Evolutionary conservation across 2,797 vertebrate genomes (phyloP).

Genomic region (Anguilla megastoma): DNA sequence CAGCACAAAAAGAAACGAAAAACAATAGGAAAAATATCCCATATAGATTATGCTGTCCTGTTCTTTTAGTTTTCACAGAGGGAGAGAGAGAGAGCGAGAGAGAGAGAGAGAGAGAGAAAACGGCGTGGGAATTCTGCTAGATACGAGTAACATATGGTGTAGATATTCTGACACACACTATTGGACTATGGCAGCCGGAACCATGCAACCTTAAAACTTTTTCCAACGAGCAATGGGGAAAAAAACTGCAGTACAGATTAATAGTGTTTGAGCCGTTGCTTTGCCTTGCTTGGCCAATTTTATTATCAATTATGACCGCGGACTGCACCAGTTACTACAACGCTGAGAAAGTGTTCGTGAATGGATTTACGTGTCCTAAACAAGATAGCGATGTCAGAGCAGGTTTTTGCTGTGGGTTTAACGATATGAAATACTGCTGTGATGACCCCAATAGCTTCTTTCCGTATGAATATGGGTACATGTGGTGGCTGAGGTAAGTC

Average conservation of each 20-base stretch:
- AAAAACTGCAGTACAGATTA: neutral
- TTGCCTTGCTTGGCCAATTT: neutral
- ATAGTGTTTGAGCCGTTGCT: neutral
- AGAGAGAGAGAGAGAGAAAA: conserved; percentile 19
- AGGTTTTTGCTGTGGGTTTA: conserved; percentile 88
- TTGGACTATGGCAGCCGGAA: neutral
- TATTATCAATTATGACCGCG: conserved; percentile 73
- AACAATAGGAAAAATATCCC: too few relatives aligned
- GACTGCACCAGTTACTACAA: conserved; percentile 81
- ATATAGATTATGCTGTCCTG: too few relatives aligned
- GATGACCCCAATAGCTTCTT: conserved; percentile 90
- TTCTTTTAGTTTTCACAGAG: neutral
- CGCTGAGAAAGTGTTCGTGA: conserved; percentile 75
- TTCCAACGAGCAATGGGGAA: neutral
- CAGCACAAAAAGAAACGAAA: too few relatives aligned
- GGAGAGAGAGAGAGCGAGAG: neutral
- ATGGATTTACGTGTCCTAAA: conserved; percentile 81
- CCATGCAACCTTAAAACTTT: neutral
- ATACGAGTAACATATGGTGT: neutral
- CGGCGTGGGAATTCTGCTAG: neutral
- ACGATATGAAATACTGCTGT: conserved; percentile 88
- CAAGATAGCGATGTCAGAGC: conserved; percentile 71
- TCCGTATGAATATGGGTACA: conserved; percentile 88
- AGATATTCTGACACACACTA: neutral
- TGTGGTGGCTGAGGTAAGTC: conserved; percentile 90